Evolutionary conservation across 1,140 invertebrate species (phyloP).

Genomic region (Battus philenor): DNA sequence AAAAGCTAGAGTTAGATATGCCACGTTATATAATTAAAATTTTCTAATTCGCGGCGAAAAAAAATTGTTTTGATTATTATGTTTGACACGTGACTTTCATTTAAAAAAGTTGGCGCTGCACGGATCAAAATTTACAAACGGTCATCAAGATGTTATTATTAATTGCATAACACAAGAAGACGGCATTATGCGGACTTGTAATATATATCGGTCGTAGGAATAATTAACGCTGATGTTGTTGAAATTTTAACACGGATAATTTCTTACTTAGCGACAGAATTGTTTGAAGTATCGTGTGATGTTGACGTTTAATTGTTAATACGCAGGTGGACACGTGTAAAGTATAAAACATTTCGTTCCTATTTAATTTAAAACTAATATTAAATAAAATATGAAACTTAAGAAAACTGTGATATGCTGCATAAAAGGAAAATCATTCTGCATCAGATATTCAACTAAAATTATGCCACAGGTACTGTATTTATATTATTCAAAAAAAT

Average conservation of each 20-base stretch:
- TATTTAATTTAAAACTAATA: conserved; percentile 30
- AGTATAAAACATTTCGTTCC: conserved; percentile 8
- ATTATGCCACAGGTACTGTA: conserved; percentile 36
- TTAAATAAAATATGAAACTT: conserved; percentile 57
- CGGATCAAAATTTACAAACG: background rate
- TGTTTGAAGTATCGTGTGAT: conserved; percentile 40
- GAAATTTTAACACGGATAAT: conserved; percentile 34
- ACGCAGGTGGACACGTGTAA: conserved; percentile 30
- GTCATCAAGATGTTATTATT: conserved; percentile 30
- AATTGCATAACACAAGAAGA: conserved; percentile 45
- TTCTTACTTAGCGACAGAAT: conserved; percentile 44
- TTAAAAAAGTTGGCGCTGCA: too few species aligned
- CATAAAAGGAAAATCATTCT: conserved; percentile 52
- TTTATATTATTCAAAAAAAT: too few species aligned
- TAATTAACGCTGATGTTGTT: conserved; percentile 52
- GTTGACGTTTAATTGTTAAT: conserved; percentile 39
- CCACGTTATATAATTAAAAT: too few species aligned
- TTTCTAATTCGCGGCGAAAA: too few species aligned
- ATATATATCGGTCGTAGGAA: conserved; percentile 55
- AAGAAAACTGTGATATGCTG: conserved; percentile 63
- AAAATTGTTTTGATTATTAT: too few species aligned
- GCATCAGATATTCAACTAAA: conserved; percentile 49
- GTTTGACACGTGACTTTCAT: too few species aligned
- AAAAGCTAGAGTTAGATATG: too few species aligned
- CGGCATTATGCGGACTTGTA: conserved; percentile 36